phyloP scores from a whole-genome alignment of 2,797 vertebrate species.

The Margarornis squamiger region DNA sequence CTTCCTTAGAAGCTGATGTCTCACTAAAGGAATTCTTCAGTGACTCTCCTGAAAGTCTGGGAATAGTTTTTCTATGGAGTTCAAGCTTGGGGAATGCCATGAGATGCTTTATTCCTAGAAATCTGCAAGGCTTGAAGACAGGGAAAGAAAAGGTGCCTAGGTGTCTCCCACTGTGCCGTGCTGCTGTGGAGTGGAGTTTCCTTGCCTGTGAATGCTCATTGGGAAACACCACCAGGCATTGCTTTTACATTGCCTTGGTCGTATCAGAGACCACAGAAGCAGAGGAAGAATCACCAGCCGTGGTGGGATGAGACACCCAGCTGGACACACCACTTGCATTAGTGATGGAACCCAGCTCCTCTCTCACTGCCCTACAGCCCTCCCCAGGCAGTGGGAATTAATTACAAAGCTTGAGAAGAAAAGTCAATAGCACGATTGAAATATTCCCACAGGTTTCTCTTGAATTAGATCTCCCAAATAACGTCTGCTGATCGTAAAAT shows the following conservation, averaged over 20 bases:
- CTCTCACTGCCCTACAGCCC: not conserved
- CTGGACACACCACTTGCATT: accelerated
- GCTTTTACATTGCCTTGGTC: accelerated
- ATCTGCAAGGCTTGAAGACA: not conserved
- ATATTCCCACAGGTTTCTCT: not conserved
- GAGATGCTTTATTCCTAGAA: not conserved
- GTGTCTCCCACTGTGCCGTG: accelerated
- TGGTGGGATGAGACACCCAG: not conserved
- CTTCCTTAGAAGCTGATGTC: not conserved
- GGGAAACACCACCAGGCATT: accelerated
- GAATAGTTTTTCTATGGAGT: not conserved
- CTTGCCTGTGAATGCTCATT: accelerated
- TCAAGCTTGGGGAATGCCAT: not conserved
- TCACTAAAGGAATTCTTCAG: not conserved
- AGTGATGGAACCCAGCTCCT: not conserved
- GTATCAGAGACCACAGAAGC: not conserved
- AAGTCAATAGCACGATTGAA: slow-evolving; percentile 17
- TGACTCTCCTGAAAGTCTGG: not conserved
- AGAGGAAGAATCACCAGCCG: accelerated
- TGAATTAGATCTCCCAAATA: not conserved
- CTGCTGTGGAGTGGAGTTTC: not conserved
- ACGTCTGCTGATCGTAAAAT: not conserved
- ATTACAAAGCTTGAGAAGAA: not conserved
- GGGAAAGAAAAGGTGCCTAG: accelerated
- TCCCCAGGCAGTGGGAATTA: not conserved